Percentiles rank a stretch among this genome's conserved stretches.
Evolutionary conservation across 2,888 invertebrate genomes (phyloP).

Genomic region (Myopa testacea): DNA sequence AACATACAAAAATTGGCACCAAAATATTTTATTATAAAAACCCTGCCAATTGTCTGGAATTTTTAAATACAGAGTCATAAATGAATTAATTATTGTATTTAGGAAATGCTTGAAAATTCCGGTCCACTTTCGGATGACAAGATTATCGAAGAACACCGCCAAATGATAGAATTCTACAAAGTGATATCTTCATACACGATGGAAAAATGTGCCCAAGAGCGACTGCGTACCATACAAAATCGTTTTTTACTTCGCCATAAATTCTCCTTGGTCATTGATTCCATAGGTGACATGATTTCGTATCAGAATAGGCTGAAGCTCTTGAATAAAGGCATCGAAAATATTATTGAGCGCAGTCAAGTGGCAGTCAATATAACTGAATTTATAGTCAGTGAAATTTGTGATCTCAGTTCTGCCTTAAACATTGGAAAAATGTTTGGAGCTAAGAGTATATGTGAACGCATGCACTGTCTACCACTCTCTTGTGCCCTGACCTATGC

Average conservation of each 20-base stretch:
- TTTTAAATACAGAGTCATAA: neutral
- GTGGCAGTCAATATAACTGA: slow-evolving; percentile 54
- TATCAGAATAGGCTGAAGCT: slow-evolving; percentile 51
- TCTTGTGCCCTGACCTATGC: slow-evolving; percentile 62
- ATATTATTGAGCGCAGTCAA: slow-evolving; percentile 55
- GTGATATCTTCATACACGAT: slow-evolving; percentile 53
- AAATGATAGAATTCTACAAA: slow-evolving; percentile 62
- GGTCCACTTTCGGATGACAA: slow-evolving; percentile 45
- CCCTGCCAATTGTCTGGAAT: no score
- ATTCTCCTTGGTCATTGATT: slow-evolving; percentile 53
- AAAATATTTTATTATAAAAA: no score
- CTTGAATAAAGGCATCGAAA: slow-evolving; percentile 57
- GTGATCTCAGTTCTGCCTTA: slow-evolving; percentile 57
- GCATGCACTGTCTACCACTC: slow-evolving; percentile 59
- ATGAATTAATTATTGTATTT: slow-evolving; percentile 34
- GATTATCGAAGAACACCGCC: slow-evolving; percentile 52
- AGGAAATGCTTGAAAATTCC: slow-evolving; percentile 55
- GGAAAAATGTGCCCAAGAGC: slow-evolving; percentile 48
- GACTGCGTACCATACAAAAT: slow-evolving; percentile 56
- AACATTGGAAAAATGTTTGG: slow-evolving; percentile 57
- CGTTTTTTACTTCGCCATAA: slow-evolving; percentile 55
- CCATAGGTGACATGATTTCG: slow-evolving; percentile 51
- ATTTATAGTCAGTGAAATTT: slow-evolving; percentile 57
- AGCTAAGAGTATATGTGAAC: slow-evolving; percentile 56
- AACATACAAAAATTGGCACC: no score